These are phyloP conservation scores for Ectropis crepuscularia DNA, from an alignment of 2,888 invertebrate species.

Conservation along the genomic window DNA sequence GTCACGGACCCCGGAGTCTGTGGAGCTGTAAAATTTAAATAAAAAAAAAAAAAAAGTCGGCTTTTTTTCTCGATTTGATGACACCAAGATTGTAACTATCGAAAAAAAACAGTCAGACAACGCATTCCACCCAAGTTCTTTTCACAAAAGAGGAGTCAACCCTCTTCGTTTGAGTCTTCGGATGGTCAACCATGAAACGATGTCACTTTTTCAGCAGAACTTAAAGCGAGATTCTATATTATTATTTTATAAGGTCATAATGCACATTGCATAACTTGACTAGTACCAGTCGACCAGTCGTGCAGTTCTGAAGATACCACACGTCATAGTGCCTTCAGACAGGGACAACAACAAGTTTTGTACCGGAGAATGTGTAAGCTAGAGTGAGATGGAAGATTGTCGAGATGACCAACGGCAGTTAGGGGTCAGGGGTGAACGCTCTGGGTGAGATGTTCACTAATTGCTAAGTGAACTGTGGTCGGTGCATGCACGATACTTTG, in stretches of 20 bases:
- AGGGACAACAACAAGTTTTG: constrained; percentile 48
- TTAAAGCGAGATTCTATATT: too few species aligned
- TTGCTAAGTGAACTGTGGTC: constrained; percentile 31
- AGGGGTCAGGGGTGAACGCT: constrained; percentile 83
- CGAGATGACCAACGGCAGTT: constrained; percentile 80
- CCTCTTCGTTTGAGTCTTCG: too few species aligned
- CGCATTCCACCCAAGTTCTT: too few species aligned
- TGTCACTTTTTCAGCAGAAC: too few species aligned
- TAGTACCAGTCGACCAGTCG: constrained; percentile 33
- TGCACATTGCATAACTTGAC: neutral
- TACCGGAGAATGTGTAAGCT: constrained; percentile 21
- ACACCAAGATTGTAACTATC: too few species aligned
- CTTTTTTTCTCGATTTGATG: too few species aligned
- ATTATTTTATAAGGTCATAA: neutral
- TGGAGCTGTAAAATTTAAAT: too few species aligned
- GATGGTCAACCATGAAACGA: too few species aligned
- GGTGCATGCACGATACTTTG: constrained; percentile 39
- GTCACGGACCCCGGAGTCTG: too few species aligned
- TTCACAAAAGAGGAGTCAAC: too few species aligned
- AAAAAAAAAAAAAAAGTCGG: too few species aligned
- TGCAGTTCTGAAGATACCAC: constrained; percentile 82
- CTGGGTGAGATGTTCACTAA: constrained; percentile 63
- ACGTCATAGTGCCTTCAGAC: constrained; percentile 70
- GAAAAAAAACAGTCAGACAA: too few species aligned
- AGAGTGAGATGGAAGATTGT: constrained; percentile 60